Base-by-base conservation (phyloP, 2,113 vertebrate genomes). In the Panthera leo region DNA sequence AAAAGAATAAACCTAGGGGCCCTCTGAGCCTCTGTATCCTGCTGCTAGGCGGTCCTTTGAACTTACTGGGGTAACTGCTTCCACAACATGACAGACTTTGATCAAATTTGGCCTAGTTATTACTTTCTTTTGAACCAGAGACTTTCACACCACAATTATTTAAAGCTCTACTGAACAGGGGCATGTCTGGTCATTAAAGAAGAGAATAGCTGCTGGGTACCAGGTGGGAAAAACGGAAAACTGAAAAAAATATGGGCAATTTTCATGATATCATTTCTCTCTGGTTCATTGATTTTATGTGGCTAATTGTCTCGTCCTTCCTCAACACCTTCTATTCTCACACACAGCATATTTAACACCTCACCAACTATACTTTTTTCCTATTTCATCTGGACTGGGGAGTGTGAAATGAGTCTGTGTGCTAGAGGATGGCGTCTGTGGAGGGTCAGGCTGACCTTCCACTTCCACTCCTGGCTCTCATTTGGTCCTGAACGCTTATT, bases 101-200 rank as follows among this genome's bases (percentile, higher is more conserved):
- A 97, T 96, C 92, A 94, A 13, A 92, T 94, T 55, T 80, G 53
- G 88, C 95, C 85, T 79, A 73, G 15, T 97, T 96, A 96, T 70
- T 85, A 73, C 42, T 36, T 92, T 89, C 88, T 96, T 97, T 73
- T 89, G 90, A 97, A 89, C 42, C 45, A 58, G 36, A 85, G 87
- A 97, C 92, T 90, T 95, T 86, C n/a, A 89, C 84, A 48, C 78
- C 75, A 68, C 58, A 53, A 91, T 82, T 71, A 75, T 70, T 91
- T 92, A 86, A 58, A 91, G 96, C 83, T 86, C 97, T 63, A 39
- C 82, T 53, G 80, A 92, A 70, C 48, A 84, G 65, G 19, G 55
- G 58, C 71, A 45, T 1, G 25, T 78, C 58, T 94, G 92, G 23
- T 94, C 58, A 75, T 76, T 93, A 93, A 86, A 65, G 42, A 83